These are phyloP conservation scores for Nemurella pictetii DNA, from an alignment of 2,888 invertebrate species.

Conservation along the genomic window DNA sequence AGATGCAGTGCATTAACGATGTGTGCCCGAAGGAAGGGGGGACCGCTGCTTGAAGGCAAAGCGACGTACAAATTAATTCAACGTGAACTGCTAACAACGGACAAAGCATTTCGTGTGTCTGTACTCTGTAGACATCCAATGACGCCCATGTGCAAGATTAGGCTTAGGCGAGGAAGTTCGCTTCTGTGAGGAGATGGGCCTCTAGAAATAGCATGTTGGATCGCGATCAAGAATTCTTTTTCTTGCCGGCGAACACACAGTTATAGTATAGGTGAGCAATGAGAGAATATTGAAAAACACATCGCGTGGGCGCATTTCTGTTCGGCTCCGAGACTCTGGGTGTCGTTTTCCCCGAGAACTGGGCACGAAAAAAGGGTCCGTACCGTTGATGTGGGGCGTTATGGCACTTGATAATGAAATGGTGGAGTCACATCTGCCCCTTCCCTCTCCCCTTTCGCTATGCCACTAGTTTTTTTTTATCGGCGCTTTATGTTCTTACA, in stretches of 20 bases:
- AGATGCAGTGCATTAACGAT: background rate
- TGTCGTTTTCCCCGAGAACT: background rate
- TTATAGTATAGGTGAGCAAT: background rate
- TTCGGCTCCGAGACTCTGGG: background rate
- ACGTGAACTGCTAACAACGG: background rate
- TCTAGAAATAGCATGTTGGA: slow-evolving; percentile 25
- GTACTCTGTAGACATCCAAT: no score
- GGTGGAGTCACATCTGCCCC: no score
- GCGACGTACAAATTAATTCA: background rate
- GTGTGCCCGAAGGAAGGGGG: background rate
- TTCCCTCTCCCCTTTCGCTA: no score
- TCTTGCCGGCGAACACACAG: background rate
- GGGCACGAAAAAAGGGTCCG: background rate
- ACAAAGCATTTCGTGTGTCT: background rate
- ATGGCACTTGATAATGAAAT: no score
- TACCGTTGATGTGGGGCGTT: background rate
- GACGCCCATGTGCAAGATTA: background rate
- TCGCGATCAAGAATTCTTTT: slow-evolving; percentile 10
- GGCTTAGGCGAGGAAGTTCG: slow-evolving; percentile 9
- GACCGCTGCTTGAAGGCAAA: background rate
- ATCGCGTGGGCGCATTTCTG: background rate
- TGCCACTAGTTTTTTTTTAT: no score
- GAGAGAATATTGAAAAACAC: background rate
- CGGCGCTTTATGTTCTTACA: no score
- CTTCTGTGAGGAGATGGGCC: slow-evolving; percentile 9